Conservation (phyloP, 2,888 invertebrate genomes). For the Sminthurinus aureus region DNA sequence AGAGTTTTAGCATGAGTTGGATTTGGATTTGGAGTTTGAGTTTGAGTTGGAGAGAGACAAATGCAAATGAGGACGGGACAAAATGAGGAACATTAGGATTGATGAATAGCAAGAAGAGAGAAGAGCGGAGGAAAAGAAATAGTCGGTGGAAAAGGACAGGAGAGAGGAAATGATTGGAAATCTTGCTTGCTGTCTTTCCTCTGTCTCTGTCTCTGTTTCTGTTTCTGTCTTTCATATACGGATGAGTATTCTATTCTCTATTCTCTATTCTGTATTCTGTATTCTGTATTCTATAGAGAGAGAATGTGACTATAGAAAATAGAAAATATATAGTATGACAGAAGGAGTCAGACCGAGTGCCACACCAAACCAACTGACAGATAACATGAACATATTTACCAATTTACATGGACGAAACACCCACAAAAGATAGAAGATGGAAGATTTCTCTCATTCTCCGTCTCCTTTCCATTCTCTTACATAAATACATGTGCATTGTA, state of each 20-base stretch:
- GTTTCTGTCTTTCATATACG: neutral
- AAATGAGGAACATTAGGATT: slow-evolving; percentile 40
- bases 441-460: slow-evolving; percentile 5
- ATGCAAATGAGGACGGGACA: slow-evolving; percentile 37
- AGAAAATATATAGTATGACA: neutral
- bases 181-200: slow-evolving; percentile 30
- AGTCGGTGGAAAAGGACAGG: neutral
- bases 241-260: neutral
- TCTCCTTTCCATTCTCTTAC: slow-evolving; percentile 4
- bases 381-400: slow-evolving; percentile 22
- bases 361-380: slow-evolving; percentile 1
- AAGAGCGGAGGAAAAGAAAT: slow-evolving; percentile 21
- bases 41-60: slow-evolving; percentile 6
- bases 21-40: neutral
- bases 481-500: neutral
- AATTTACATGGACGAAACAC: slow-evolving; percentile 32
- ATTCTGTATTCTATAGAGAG: neutral
- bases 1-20: neutral
- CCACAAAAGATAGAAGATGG: slow-evolving; percentile 8
- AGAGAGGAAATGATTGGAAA: slow-evolving; percentile 27
- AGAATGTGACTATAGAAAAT: neutral
- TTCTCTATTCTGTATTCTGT: neutral
- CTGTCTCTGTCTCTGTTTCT: slow-evolving; percentile 17
- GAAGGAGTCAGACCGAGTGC: neutral
- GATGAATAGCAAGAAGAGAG: slow-evolving; percentile 40